Percentiles rank a stretch among this genome's conserved stretches.
Evolutionary conservation across 2,888 invertebrate genomes (phyloP).

Genomic region (Ormia ochracea): DNA sequence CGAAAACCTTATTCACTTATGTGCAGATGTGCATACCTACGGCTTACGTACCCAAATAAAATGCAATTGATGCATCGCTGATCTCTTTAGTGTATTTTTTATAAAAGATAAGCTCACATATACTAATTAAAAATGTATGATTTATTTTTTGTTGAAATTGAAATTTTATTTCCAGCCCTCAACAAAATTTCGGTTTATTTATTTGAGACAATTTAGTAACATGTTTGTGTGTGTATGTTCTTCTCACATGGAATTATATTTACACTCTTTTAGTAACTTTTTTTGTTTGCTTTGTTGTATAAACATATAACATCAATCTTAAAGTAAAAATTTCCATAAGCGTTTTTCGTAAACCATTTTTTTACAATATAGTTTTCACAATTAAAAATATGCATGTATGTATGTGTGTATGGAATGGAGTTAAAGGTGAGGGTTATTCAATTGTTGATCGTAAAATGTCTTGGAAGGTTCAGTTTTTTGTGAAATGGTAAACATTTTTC

Average conservation of each 20-base stretch:
- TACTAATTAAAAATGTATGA: too few relatives aligned
- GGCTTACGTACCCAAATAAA: too few relatives aligned
- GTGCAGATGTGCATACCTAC: too few relatives aligned
- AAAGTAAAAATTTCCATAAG: slow-evolving; percentile 13
- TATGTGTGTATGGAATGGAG: background rate
- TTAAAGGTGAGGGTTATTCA: too few relatives aligned
- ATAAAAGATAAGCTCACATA: slow-evolving; percentile 3
- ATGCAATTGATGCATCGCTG: too few relatives aligned
- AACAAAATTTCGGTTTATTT: slow-evolving; percentile 37
- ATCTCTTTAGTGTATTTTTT: slow-evolving; percentile 14
- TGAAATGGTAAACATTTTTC: background rate
- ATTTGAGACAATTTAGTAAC: slow-evolving; percentile 20
- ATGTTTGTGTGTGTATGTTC: background rate
- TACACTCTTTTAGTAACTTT: slow-evolving; percentile 29
- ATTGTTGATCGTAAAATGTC: background rate
- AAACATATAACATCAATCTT: slow-evolving; percentile 2
- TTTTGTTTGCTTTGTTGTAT: background rate
- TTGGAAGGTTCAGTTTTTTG: background rate
- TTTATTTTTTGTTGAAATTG: slow-evolving; percentile 29
- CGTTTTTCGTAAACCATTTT: background rate
- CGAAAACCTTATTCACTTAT: too few relatives aligned
- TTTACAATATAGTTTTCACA: slow-evolving; percentile 1
- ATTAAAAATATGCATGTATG: too few relatives aligned
- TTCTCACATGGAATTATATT: slow-evolving; percentile 12
- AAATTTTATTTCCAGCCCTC: slow-evolving; percentile 60